These are phyloP conservation scores for Frankliniella fusca DNA, from an alignment of 2,888 invertebrate species.

Conservation along the genomic window DNA sequence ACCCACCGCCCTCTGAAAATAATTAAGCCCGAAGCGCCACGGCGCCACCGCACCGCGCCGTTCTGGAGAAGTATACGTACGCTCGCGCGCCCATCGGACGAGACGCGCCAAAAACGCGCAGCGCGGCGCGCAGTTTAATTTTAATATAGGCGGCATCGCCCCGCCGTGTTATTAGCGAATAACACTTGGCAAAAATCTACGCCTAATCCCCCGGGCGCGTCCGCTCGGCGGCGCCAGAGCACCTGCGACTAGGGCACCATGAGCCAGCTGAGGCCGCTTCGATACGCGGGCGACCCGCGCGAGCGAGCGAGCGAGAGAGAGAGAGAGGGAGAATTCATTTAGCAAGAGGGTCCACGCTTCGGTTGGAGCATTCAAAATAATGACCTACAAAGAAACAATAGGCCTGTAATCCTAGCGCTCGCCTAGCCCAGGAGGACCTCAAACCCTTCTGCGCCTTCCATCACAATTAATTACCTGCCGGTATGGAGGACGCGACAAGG, in stretches of 20 bases:
- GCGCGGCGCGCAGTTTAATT: not conserved
- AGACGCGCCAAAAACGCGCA: not conserved
- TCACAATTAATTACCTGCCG: conserved; percentile 21
- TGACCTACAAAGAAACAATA: conserved; percentile 23
- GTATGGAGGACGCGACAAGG: not conserved
- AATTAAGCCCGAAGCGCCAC: not conserved
- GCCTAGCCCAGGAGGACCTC: not conserved
- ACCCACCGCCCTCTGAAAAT: not conserved
- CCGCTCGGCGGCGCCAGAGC: not conserved
- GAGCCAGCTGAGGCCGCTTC: too few relatives aligned
- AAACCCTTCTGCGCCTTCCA: not conserved
- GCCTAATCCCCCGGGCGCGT: too few relatives aligned
- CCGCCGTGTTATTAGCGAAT: too few relatives aligned
- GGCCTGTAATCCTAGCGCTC: conserved; percentile 3
- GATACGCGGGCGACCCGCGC: too few relatives aligned
- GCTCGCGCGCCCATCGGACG: too few relatives aligned
- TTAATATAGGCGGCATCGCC: too few relatives aligned
- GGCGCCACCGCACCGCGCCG: not conserved
- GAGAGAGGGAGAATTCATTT: not conserved
- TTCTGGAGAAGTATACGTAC: not conserved
- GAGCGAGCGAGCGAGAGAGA: too few relatives aligned
- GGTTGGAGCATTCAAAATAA: conserved; percentile 21
- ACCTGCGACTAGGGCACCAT: too few relatives aligned
- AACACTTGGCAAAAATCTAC: too few relatives aligned
- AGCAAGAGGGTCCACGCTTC: not conserved